phyloP scores from a whole-genome alignment of 2,113 vertebrate species.

The Siphamia tubifer region DNA sequence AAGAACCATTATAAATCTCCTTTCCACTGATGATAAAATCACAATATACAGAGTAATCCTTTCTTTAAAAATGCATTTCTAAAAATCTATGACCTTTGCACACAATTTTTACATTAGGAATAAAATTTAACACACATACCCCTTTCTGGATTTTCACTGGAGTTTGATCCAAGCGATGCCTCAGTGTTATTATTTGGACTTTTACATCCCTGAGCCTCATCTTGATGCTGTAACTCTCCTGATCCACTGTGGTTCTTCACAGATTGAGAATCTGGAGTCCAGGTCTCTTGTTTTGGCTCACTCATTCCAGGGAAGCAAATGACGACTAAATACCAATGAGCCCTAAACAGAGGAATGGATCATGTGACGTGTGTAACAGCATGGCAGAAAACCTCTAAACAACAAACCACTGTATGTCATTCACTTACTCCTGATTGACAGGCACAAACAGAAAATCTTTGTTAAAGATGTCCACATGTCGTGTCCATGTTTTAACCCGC shows the following conservation, averaged over 20 bases:
- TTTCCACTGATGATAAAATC: not conserved
- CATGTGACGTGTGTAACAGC: not conserved
- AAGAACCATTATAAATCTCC: not conserved
- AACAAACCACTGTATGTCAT: not conserved
- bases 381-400: not conserved
- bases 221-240: not conserved
- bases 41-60: too few species aligned
- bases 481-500: constrained; percentile 95
- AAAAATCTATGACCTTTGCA: too few species aligned
- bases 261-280: constrained; percentile 31
- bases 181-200: not conserved
- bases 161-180: not conserved
- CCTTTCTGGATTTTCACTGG: not conserved
- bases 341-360: constrained; percentile 71
- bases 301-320: constrained; percentile 94
- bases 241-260: not conserved
- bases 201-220: constrained; percentile 5
- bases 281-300: constrained; percentile 77
- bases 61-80: too few species aligned
- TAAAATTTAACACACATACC: constrained; percentile 25
- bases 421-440: constrained; percentile 96
- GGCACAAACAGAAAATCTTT: constrained; percentile 98
- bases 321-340: constrained; percentile 96
- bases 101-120: too few species aligned
- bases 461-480: constrained; percentile 93